phyloP scores from a whole-genome alignment of 2,113 vertebrate genomes.

The Myanophis thanlyinensis region DNA sequence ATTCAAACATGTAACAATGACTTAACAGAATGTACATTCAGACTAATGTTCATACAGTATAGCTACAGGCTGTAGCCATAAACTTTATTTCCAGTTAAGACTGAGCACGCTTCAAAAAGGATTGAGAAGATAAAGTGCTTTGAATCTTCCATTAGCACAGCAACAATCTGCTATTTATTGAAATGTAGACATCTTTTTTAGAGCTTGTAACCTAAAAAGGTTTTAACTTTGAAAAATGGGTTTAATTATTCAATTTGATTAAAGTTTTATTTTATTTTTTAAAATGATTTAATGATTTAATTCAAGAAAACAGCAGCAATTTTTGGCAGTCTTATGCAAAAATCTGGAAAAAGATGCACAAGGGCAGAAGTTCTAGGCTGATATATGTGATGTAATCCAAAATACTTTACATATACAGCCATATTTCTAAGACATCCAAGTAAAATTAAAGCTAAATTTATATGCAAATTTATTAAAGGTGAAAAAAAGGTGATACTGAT shows the following conservation, averaged over 20 bases:
- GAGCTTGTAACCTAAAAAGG: background rate
- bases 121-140: background rate
- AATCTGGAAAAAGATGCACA: background rate
- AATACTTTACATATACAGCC: background rate
- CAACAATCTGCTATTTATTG: background rate
- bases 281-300: background rate
- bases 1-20: background rate
- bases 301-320: background rate
- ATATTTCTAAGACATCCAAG: background rate
- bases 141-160: background rate
- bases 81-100: background rate
- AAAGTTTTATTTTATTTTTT: background rate
- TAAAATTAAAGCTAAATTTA: background rate
- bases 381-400: background rate
- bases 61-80: background rate
- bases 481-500: background rate
- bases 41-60: background rate
- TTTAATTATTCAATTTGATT: background rate
- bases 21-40: background rate
- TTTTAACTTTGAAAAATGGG: background rate
- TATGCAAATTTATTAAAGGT: background rate
- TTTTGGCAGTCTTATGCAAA: background rate
- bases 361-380: background rate
- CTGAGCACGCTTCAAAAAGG: background rate
- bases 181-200: background rate